Evolutionary conservation across 2,888 invertebrate species (phyloP), one percentile per base, ranked within the genome.

Genomic region (Drosophila paramelanica): DNA sequence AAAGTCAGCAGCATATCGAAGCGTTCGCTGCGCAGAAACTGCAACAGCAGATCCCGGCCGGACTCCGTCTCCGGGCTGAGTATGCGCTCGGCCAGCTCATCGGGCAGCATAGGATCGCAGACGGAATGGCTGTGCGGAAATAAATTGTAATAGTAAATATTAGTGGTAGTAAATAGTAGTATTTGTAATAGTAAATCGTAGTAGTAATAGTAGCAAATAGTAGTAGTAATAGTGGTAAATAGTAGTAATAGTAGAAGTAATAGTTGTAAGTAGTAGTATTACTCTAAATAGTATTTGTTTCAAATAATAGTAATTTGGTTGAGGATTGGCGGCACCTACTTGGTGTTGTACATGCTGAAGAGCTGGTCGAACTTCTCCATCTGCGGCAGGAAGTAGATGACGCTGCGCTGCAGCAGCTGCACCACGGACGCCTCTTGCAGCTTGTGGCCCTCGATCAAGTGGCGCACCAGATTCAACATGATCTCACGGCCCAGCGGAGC

Each of bases 401-500:
- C 96, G 0, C 95, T 93, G 73, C 95, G 95, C 52, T 95, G 93
- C 5, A 98, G 90, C 13, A 98, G 92, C 20, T 93, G 92, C 42
- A 93, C 90, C 71, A 96, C 95, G 0, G 93, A 91, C 0, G 95
- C 95, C 83, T 97, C 95, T 27, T 95, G 95, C 56, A 95, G 93
- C 46, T 93, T 93, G 89, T 96, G 94, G 0, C 96, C 97, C 56
- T 94, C 94, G 25, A 96, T 92, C 20, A 98, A 92, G 92, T 98
- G 98, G 0, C 97, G 94, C 0, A 96, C 96, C 79, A 98, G 93
- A 91, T 98, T 95, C 0, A 98, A 89, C 0, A 96, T 92, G 66
- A 98, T 93, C 92, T 98, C 98, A 57, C 98, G 94, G 0, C 98
- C 97, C 14, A 96, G 93, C 0, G 97, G 96, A 89, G 98, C 96